Conservation (phyloP, 2,113 vertebrate genomes). For the Balaeniceps rex region DNA sequence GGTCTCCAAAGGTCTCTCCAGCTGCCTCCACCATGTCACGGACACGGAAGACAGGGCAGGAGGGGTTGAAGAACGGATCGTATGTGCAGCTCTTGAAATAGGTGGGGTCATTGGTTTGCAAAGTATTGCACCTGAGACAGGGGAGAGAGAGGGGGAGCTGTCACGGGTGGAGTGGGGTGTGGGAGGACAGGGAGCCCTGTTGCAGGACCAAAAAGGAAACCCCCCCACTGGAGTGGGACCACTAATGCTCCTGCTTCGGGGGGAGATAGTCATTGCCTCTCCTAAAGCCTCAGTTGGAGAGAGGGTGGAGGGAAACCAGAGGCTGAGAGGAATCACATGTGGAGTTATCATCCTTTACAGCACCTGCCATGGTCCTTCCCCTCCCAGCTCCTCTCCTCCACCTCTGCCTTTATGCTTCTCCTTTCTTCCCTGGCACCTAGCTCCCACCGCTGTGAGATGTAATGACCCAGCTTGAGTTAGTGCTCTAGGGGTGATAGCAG, state of each 20-base stretch:
- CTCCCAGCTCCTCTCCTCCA: not conserved
- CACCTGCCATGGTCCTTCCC: not conserved
- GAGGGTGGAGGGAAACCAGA: not conserved
- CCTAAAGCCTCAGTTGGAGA: not conserved
- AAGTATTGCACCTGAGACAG: constrained; percentile 60
- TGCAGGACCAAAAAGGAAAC: not conserved
- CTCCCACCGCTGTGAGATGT: not conserved
- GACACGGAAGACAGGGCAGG: constrained; percentile 72
- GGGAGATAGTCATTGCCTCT: not conserved
- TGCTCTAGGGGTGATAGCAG: not conserved
- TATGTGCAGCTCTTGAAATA: constrained; percentile 75
- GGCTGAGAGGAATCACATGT: not conserved
- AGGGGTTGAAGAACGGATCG: constrained; percentile 22
- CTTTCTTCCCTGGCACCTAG: not conserved
- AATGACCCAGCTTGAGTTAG: not conserved
- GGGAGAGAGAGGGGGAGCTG: not conserved
- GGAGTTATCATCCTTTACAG: not conserved
- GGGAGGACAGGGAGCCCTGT: not conserved
- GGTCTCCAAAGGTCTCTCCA: constrained; percentile 65
- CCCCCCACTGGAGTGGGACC: not conserved
- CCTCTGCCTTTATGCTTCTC: not conserved
- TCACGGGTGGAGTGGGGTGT: accelerated
- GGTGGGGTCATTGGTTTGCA: constrained; percentile 60
- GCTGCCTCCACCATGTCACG: constrained; percentile 64
- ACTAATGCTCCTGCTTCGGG: not conserved